phyloP scores from a whole-genome alignment of 2,888 invertebrate species.

The Abrostola tripartita region DNA sequence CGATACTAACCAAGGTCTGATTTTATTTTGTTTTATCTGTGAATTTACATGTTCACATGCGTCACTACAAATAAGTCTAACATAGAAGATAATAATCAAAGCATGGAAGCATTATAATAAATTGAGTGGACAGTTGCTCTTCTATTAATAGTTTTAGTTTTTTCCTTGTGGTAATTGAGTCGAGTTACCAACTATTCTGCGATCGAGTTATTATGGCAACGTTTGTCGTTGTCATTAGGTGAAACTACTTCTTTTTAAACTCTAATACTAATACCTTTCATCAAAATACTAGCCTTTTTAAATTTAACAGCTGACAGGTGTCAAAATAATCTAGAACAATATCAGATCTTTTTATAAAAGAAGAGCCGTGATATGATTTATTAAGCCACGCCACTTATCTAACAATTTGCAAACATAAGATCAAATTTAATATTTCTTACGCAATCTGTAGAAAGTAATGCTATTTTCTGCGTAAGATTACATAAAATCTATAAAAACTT shows the following conservation, averaged over 20 bases:
- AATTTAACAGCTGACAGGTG: constrained; percentile 35
- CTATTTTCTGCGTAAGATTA: constrained; percentile 39
- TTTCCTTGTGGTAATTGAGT: no score
- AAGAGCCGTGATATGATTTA: constrained; percentile 23
- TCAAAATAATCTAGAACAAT: constrained; percentile 13
- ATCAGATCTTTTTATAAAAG: constrained; percentile 1
- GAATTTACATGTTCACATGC: no score
- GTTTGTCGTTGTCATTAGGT: no score
- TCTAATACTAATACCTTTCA: not conserved
- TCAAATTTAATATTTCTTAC: constrained; percentile 26
- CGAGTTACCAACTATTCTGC: no score
- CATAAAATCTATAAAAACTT: constrained; percentile 26
- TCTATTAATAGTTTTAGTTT: no score
- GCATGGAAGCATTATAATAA: no score
- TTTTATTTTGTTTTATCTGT: no score
- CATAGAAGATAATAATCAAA: no score
- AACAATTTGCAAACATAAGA: constrained; percentile 17
- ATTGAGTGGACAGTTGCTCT: no score
- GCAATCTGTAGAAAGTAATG: constrained; percentile 48
- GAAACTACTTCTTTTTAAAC: no score
- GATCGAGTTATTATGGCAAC: no score
- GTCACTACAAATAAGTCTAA: no score
- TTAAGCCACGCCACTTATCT: constrained; percentile 17
- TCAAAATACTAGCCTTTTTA: constrained; percentile 12
- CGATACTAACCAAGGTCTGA: not conserved